A percentile compares a stretch with the other conserved stretches of the same genome.
phyloP scores from a whole-genome alignment of 2,797 vertebrate species.

The Acanthurus tractus region DNA sequence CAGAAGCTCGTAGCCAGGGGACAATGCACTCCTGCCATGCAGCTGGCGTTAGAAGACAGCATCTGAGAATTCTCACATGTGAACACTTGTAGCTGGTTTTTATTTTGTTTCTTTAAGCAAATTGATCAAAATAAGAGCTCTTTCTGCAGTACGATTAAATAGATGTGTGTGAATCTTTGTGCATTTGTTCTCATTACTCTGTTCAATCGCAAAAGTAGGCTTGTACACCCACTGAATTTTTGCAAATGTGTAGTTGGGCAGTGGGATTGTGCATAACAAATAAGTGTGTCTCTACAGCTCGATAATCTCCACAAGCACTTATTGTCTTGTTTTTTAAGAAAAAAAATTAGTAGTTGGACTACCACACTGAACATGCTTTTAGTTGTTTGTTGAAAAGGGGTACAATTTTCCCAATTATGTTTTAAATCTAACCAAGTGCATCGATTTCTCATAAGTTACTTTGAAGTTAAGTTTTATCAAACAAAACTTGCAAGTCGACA shows the following conservation, averaged over 20 bases:
- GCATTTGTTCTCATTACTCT: not conserved
- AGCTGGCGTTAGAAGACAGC: slow-evolving; percentile 1
- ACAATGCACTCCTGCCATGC: slow-evolving; percentile 13
- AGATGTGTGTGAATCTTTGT: not conserved
- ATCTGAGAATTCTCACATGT: not conserved
- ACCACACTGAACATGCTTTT: too few species aligned
- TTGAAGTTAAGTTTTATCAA: not conserved
- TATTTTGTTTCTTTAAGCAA: too few species aligned
- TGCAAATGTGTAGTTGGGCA: too few species aligned
- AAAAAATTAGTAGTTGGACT: too few species aligned
- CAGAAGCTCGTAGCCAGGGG: slow-evolving; percentile 33
- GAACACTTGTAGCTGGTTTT: not conserved
- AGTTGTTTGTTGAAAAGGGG: not conserved
- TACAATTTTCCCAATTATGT: not conserved
- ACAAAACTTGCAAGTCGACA: too few species aligned
- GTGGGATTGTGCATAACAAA: too few species aligned
- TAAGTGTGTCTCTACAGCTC: too few species aligned
- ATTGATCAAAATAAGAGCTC: not conserved
- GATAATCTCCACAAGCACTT: too few species aligned
- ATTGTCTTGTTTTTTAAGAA: too few species aligned
- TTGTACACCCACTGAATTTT: too few species aligned
- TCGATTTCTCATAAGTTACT: not conserved
- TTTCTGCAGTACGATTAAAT: not conserved
- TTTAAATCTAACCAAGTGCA: not conserved
- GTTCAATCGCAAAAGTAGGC: too few species aligned